Evolutionary conservation across 1,140 invertebrate genomes (phyloP), one percentile per base, ranked within the genome.

Genomic region (Monochamus saltuarius): DNA sequence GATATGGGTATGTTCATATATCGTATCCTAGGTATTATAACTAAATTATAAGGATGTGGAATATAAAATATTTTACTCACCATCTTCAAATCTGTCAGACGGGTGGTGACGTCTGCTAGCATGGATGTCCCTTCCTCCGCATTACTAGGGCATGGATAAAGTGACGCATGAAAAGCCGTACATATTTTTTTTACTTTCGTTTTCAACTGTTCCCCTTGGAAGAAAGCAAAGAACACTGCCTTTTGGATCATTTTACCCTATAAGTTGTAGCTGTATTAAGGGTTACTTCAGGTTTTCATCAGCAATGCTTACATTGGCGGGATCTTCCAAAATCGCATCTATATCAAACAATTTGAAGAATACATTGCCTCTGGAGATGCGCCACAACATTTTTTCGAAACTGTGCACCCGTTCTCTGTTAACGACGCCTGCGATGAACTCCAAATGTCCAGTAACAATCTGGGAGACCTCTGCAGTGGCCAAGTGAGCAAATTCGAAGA

Each of bases 141-240:
- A 16, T 90, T 92, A 65, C 94, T 95, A 1, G 97, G 96, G 76
- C 96, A 99, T 0, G 94, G 94, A 81, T 99, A 99, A 47, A 98
- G 80, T 1, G 94, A 97, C 9, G 96, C 96, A 70, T 96, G 92
- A 79, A 97, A 98, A 55, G 95, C 97, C 62, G 94, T 89, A 79
- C 96, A 99, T 37, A 99, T 97, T 79, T 99, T 99, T 80, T 97
- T 97, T 34, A 99, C 96, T 60, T 95, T 86, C 16, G 87, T 87
- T 80, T 98, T 99, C 40, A 99, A 79, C 74, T 99, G 95, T 75
- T 98, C 97, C 55, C 97, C 97, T 94, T 99, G 97, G 85, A 98
- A 99, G 83, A 99, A 99, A 57, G 96, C 92, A 54, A 99, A 96
- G 79, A 99, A 99, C 1, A 98, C 95, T n/a, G 91, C 94, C 79